These are phyloP conservation scores for Alloscopus bannaensis DNA, from an alignment of 2,888 invertebrate genomes.

Conservation along the genomic window DNA sequence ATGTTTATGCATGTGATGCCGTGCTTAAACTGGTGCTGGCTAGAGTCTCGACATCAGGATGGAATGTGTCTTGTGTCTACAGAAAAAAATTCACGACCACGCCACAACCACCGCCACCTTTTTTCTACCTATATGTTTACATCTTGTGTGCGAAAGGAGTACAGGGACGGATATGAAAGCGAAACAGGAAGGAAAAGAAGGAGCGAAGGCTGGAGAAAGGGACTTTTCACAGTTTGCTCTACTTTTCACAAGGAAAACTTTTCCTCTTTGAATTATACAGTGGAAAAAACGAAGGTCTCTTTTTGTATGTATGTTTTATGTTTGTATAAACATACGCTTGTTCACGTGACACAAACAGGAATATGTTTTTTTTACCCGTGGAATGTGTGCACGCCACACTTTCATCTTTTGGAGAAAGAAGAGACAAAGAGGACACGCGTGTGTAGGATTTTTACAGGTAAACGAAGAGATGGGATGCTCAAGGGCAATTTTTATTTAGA, in stretches of 20 bases:
- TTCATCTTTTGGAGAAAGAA: slow-evolving; percentile 3
- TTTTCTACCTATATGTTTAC: too few relatives aligned
- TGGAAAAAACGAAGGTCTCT: neutral
- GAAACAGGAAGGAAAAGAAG: slow-evolving; percentile 43
- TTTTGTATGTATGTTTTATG: neutral
- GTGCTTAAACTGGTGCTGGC: too few relatives aligned
- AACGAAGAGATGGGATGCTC: slow-evolving; percentile 47
- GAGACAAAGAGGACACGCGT: too few relatives aligned
- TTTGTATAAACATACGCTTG: neutral
- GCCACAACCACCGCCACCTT: too few relatives aligned
- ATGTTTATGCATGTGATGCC: too few relatives aligned
- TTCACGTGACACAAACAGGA: neutral
- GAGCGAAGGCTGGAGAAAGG: slow-evolving; percentile 38
- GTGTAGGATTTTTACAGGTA: slow-evolving; percentile 14
- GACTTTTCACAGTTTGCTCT: slow-evolving; percentile 32
- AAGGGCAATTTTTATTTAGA: slow-evolving; percentile 58
- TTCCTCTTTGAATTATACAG: neutral
- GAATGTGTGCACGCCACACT: slow-evolving; percentile 33
- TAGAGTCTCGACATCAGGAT: too few relatives aligned
- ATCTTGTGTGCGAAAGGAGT: too few relatives aligned
- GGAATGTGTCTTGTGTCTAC: neutral
- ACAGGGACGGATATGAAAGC: slow-evolving; percentile 26
- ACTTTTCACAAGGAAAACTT: slow-evolving; percentile 27
- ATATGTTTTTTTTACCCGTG: neutral
- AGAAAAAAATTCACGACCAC: too few relatives aligned